Base-by-base conservation (phyloP, 2,113 vertebrate species). In the Amazona guildingii region DNA sequence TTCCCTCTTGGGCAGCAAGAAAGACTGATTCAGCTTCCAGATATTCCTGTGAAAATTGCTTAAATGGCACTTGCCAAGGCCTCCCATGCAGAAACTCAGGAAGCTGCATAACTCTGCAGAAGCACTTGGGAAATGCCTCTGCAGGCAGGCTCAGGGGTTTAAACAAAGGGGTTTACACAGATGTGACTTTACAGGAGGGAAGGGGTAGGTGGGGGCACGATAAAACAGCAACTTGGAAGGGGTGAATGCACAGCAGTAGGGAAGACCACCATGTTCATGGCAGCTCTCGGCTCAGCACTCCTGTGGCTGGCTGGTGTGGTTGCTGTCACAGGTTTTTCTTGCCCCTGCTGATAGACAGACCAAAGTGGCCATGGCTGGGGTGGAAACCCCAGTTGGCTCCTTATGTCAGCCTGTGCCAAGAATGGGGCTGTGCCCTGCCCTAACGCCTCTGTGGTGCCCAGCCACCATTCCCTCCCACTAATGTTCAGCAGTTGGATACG, bases 41-140 rank as follows among this genome's bases (percentile, higher is more conserved):
- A 23, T 35, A 88, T 75, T 93, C 46, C 61, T 72, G 61, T 64
- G 86, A 81, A 92, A 88, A 81, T 75, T 59, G 31, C 17, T 92
- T 63, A 70, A 80, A 74, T 19, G 33, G 17, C 20, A 35, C 37
- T 39, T 35, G 25, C 17, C 1, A 11, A 64, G 27, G 61, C 61
- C 62, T 95, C 62, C 69, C 46, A 55, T 68, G 48, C 29, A 86
- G 84, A 59, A 78, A 14, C 16, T 55, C 1, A 1, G 59, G 69
- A 92, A 86, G 43, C 10, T 46, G 20, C 43, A 29, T 7, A 81
- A 63, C 35, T 54, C 24, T 41, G 23, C 15, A 18, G 68, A 18
- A 90, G 54, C 3, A 1, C 43, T 70, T 3, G 1, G 37, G 61
- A 91, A 27, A 49, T 0, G 0, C 11, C 12, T 86, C 4, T 1